These are phyloP conservation scores for Epinephelus malabaricus DNA, from an alignment of 2,797 vertebrate species.

Conservation along the genomic window DNA sequence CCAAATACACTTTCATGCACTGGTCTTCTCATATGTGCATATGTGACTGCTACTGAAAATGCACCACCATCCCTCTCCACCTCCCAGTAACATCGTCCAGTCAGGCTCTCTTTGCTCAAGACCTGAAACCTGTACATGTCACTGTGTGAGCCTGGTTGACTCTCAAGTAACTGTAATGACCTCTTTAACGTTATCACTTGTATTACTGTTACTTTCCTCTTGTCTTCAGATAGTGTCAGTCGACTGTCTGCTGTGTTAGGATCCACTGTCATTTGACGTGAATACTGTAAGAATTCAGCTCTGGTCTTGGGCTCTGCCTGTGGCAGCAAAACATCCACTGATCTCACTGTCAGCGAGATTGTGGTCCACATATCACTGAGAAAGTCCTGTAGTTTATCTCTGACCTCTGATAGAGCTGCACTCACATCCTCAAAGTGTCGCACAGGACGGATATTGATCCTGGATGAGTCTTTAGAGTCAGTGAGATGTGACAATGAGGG, in stretches of 20 bases:
- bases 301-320: not conserved
- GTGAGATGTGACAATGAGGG: not conserved
- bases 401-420: not conserved
- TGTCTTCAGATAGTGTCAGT: constrained; percentile 14
- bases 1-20: not conserved
- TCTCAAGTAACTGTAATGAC: too few species aligned
- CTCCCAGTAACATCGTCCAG: constrained; percentile 17
- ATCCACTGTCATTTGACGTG: constrained; percentile 8
- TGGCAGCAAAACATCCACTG: not conserved
- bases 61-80: not conserved
- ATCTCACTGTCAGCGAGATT: not conserved
- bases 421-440: not conserved
- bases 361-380: not conserved
- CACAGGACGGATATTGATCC: not conserved
- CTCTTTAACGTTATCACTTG: too few species aligned
- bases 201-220: not conserved
- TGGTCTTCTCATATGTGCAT: not conserved
- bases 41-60: constrained; percentile 5
- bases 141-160: not conserved
- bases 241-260: not conserved
- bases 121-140: not conserved
- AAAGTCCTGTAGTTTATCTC: constrained; percentile 3
- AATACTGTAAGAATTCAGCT: constrained; percentile 12
- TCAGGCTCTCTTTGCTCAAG: constrained; percentile 21
- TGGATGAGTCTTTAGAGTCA: not conserved